Conservation (phyloP, 2,113 vertebrate genomes). For the Chamaea fasciata region DNA sequence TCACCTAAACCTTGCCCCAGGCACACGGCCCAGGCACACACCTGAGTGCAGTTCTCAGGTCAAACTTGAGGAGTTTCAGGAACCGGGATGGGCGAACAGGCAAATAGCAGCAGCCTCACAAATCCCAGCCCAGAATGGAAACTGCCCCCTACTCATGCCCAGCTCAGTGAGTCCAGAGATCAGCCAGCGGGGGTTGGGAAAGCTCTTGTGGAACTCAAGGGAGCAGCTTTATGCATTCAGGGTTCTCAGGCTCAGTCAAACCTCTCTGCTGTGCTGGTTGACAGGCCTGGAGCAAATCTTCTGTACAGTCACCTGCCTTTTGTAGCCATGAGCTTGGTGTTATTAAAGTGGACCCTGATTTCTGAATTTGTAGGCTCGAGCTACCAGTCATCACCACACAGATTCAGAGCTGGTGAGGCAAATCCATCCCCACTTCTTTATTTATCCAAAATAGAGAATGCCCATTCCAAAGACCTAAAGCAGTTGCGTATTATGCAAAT, state of each 20-base stretch:
- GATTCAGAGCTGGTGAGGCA: neutral
- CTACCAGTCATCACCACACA: neutral
- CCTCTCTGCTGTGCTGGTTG: neutral
- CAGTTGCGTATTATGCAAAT: neutral
- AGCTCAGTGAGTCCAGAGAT: neutral
- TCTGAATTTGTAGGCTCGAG: neutral
- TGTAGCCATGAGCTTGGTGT: no score
- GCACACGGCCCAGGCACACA: neutral
- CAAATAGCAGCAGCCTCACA: neutral
- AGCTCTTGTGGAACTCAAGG: neutral
- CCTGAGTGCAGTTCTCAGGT: neutral
- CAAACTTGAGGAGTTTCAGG: neutral
- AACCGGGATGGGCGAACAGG: neutral
- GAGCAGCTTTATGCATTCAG: neutral
- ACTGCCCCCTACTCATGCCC: neutral
- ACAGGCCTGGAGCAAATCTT: neutral
- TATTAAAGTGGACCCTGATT: neutral
- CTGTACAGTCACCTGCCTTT: neutral
- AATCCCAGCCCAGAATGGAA: neutral
- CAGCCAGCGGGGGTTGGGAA: neutral
- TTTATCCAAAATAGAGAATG: neutral
- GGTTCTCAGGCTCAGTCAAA: neutral
- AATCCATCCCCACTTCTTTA: neutral
- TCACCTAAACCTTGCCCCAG: neutral
- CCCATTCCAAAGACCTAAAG: neutral